Base-by-base conservation (phyloP, 2,113 vertebrate species). In the Melanotaenia duboulayi region DNA sequence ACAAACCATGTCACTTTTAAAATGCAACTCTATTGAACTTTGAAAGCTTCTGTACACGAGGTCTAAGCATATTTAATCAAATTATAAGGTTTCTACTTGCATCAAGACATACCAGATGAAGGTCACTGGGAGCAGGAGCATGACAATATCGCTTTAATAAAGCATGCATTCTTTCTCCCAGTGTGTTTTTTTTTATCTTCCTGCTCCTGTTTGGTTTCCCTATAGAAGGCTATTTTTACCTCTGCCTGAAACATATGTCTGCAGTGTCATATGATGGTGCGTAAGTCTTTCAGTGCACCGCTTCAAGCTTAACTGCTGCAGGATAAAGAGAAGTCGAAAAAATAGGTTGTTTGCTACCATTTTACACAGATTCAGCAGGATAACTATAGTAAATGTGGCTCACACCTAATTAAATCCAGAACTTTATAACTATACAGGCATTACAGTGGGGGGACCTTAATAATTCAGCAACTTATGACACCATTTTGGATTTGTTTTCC, bases 1-100 rank as follows among this genome's bases (percentile, higher is more conserved):
- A 83, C 80, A 80, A 85, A 56, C 61, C 83, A 63, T 85, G 75
- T 76, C 74, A 64, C 40, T 56, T 65, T 86, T 71, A 78, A 72
- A 82, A 82, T 61, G 25, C 55, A 42, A 40, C 44, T 11, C 13
- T 74, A 52, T 63, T 76, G 72, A 86, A 81, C 79, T 78, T 69
- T 74, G 78, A 78, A 78, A 65, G 56, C 55, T 44, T 65, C n/a
- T 50, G 40, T 24, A 40, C 52, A 44, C 23, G 72, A 51, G 23
- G 17, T 60, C 2, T 0, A 62, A 49, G 52, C 37, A 56, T 2
- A 54, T 62, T 46, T 51, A 76, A 80, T 81, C 32, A 76, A 71
- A 74, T 68, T 69, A 9, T 66, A 56, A 62, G 39, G 35, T 55
- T 80, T 77, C 80, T 60, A 66, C n/a, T 59, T 71, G 24, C 44